Evolutionary conservation across 2,888 invertebrate species (phyloP).

Genomic region (Drosophila ezoana): DNA sequence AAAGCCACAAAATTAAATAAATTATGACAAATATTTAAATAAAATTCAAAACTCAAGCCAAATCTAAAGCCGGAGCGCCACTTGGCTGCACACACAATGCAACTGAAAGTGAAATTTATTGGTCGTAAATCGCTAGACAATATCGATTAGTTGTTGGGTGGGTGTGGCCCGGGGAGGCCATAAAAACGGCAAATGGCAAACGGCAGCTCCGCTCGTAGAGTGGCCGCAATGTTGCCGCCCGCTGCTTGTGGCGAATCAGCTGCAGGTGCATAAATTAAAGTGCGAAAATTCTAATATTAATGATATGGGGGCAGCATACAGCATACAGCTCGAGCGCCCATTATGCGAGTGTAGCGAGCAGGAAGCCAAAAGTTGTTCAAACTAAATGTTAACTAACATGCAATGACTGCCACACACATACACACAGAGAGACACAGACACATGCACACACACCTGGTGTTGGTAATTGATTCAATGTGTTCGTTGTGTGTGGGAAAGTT

Average conservation of each 20-base stretch:
- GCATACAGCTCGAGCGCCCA: slow-evolving; percentile 45
- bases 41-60: slow-evolving; percentile 19
- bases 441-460: slow-evolving; percentile 6
- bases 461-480: slow-evolving; percentile 73
- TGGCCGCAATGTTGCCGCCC: slow-evolving; percentile 29
- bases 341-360: slow-evolving; percentile 61
- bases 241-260: slow-evolving; percentile 68
- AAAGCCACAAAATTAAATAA: slow-evolving; percentile 69
- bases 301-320: slow-evolving; percentile 56
- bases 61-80: slow-evolving; percentile 48
- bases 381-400: slow-evolving; percentile 79
- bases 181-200: slow-evolving; percentile 61
- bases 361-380: slow-evolving; percentile 68
- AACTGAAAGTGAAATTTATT: slow-evolving; percentile 77
- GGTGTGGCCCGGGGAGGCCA: slow-evolving; percentile 70
- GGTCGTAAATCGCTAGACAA: slow-evolving; percentile 73
- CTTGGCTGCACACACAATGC: slow-evolving; percentile 52
- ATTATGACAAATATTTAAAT: slow-evolving; percentile 73
- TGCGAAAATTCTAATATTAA: slow-evolving; percentile 77
- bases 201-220: slow-evolving; percentile 42
- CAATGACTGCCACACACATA: slow-evolving; percentile 51
- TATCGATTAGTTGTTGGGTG: slow-evolving; percentile 76
- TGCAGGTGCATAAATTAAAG: slow-evolving; percentile 78
- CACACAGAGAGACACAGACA: slow-evolving; percentile 23
- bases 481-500: slow-evolving; percentile 75